Percentiles rank a stretch among this genome's conserved stretches.
Evolutionary conservation across 1,140 invertebrate species (phyloP).

Genomic region (Lerema accius): DNA sequence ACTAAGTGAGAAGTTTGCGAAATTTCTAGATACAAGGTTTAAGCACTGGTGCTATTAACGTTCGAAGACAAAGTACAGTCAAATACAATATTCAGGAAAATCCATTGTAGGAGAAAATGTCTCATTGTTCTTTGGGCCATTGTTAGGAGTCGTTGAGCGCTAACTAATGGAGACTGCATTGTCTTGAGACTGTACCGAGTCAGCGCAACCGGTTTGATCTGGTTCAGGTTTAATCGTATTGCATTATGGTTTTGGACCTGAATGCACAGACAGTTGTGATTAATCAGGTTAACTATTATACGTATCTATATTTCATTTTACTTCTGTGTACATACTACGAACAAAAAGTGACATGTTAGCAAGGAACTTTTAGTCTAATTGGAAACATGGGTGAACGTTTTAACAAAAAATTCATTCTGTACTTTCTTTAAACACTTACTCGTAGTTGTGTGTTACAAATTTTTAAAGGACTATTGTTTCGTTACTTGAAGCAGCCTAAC

Average conservation of each 20-base stretch:
- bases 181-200: constrained; percentile 58
- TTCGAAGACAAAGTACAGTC: constrained; percentile 63
- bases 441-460: too few relatives aligned
- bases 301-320: too few relatives aligned
- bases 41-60: constrained; percentile 60
- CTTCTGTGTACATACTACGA: too few relatives aligned
- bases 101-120: constrained; percentile 74
- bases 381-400: too few relatives aligned
- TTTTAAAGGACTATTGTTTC: too few relatives aligned
- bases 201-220: constrained; percentile 52
- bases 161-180: constrained; percentile 76
- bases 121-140: constrained; percentile 68
- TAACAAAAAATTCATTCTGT: too few relatives aligned
- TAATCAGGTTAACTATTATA: neutral
- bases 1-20: constrained; percentile 54
- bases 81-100: constrained; percentile 78
- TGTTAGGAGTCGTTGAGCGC: constrained; percentile 63
- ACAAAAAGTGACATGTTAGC: too few relatives aligned
- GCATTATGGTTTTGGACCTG: neutral
- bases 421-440: too few relatives aligned
- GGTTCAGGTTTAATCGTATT: neutral
- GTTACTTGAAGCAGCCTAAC: too few relatives aligned
- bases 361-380: too few relatives aligned
- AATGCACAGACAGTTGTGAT: neutral
- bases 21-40: constrained; percentile 58